Base-by-base conservation (phyloP, 2,888 invertebrate genomes). In the Cryptus viduatorius region DNA sequence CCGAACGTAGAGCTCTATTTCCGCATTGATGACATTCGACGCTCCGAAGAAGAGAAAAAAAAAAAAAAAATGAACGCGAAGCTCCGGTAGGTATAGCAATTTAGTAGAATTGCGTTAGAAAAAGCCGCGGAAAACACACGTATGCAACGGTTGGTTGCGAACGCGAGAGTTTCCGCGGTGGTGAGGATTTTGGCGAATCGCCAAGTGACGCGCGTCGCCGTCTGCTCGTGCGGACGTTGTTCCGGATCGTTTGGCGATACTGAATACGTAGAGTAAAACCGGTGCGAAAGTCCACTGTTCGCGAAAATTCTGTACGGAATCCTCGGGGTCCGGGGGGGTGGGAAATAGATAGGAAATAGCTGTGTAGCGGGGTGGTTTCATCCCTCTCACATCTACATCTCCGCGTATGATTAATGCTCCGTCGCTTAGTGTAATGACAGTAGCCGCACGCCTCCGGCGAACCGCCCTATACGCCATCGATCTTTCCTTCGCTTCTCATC, bases 101-200 rank as follows among this genome's bases (percentile, higher is more conserved):
- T 16, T 16, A n/a, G 50, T 53, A n/a, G 14, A 44, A 44, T 67
- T 46, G 72, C 59, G 78, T 48, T 69, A 56, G 42, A 76, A 81
- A 81, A 76, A 68, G 37, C 48, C 37, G 37, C 16, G 37, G 37
- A 77, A 37, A 37, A 37, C 37, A 77, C 46, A 77, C 61, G 68
- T 67, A 72, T 24, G 0, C 48, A 77, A n/a, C 14, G 19, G 16
- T 56, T 19, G 14, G 29, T 10, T 24, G 50, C 56, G 4, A 7
- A 37, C 48, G 31, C 48, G 56, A 37, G 68, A 65, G 48, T 37
- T 77, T 53, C 46, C 56, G 56, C 37, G 56, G 19, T 14, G 48
- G 67, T 14, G 29, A 10, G 69, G 53, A 78, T 72, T 84, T 79
- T 85, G 86, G 86, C 86, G 24, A 69, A 10, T 69, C 37, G 84